phyloP scores from a whole-genome alignment of 2,797 vertebrate genomes.

The Nannoperca australis region DNA sequence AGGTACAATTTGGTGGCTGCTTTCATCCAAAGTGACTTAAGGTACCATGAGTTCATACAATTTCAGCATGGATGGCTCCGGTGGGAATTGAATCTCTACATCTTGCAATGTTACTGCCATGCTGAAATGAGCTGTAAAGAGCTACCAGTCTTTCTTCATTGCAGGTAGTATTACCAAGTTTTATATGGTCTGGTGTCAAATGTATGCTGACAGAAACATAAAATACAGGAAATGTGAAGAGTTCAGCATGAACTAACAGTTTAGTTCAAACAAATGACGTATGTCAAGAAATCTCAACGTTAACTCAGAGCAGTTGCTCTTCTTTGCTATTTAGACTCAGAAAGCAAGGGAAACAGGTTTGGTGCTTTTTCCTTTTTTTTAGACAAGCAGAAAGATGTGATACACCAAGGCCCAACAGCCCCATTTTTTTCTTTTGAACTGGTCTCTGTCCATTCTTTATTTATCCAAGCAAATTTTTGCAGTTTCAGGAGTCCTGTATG shows the following conservation, averaged over 20 bases:
- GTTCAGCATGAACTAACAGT: not conserved
- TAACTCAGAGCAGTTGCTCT: not conserved
- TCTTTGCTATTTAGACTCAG: not conserved
- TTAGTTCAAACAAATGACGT: not conserved
- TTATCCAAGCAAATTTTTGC: not conserved
- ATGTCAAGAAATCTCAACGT: not conserved
- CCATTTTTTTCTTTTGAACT: not conserved
- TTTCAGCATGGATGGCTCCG: constrained; percentile 41
- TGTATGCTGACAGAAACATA: not conserved
- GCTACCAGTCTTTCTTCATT: constrained; percentile 20
- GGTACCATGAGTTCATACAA: constrained; percentile 34
- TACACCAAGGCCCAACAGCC: not conserved
- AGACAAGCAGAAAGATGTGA: not conserved
- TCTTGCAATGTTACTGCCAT: constrained; percentile 29
- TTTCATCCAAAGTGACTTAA: constrained; percentile 53
- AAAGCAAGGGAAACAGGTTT: not conserved
- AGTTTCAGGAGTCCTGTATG: not conserved
- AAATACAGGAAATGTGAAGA: not conserved
- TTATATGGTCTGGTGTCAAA: constrained; percentile 23
- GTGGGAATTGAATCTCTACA: constrained; percentile 36
- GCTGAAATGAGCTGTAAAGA: constrained; percentile 47
- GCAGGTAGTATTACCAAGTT: not conserved
- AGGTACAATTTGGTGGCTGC: constrained; percentile 33
- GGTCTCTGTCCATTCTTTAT: not conserved
- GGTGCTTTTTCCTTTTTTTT: not conserved